Evolutionary conservation across 2,113 vertebrate species (phyloP).

Genomic region (Empidonax traillii): DNA sequence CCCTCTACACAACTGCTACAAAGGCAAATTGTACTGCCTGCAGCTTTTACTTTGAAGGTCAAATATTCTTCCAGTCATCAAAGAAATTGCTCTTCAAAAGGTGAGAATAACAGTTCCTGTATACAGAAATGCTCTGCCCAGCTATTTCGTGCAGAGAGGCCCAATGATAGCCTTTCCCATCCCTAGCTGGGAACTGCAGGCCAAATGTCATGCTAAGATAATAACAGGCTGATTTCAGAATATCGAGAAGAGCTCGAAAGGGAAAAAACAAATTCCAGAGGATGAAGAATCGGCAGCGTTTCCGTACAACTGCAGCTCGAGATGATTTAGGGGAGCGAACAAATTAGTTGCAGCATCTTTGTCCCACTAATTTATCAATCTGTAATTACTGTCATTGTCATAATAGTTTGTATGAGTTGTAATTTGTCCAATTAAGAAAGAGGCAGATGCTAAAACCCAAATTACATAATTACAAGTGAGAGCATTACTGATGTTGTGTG

Average conservation of each 20-base stretch:
- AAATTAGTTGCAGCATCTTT: conserved; percentile 21
- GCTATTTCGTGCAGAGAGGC: conserved; percentile 28
- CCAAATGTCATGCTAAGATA: conserved; percentile 62
- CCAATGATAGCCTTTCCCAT: conserved; percentile 49
- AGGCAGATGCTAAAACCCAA: conserved; percentile 28
- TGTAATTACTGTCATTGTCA: conserved; percentile 28
- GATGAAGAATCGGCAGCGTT: neutral
- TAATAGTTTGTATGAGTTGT: conserved; percentile 2
- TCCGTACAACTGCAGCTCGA: neutral
- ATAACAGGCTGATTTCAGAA: conserved; percentile 34
- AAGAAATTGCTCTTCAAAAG: conserved; percentile 52
- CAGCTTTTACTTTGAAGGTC: conserved; percentile 57
- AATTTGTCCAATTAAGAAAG: conserved; percentile 23
- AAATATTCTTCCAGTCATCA: conserved; percentile 43
- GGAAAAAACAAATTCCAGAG: conserved; percentile 16
- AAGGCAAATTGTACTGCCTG: conserved; percentile 33
- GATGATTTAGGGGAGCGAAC: neutral
- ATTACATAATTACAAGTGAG: neutral
- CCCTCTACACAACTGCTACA: neutral
- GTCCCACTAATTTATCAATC: conserved; percentile 36
- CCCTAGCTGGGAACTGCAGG: conserved; percentile 41
- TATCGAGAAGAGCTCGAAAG: conserved; percentile 14
- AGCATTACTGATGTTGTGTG: neutral
- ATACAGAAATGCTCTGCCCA: conserved; percentile 37
- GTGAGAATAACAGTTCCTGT: conserved; percentile 38